Evolutionary conservation across 1,140 invertebrate species (phyloP).

Genomic region (Pollicipes pollicipes): DNA sequence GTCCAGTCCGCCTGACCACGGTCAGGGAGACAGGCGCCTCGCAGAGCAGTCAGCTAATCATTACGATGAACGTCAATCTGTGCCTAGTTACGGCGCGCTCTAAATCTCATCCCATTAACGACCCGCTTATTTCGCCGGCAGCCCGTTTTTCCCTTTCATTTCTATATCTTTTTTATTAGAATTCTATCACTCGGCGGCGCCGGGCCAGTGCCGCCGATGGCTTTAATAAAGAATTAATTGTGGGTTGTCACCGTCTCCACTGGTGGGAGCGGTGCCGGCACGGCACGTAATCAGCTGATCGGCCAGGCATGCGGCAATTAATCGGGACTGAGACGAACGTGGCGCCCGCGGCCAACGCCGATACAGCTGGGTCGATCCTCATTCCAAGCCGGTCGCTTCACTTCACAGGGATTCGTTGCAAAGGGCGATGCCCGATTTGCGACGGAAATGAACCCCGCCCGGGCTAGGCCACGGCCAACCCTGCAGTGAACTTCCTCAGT

Average conservation of each 20-base stretch:
- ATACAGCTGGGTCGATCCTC: too few relatives aligned
- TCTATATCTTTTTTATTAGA: not conserved
- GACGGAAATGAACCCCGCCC: too few relatives aligned
- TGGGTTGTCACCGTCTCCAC: not conserved
- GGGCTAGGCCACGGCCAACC: too few relatives aligned
- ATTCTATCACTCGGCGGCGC: not conserved
- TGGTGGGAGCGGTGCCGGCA: not conserved
- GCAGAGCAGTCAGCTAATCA: not conserved
- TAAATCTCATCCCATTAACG: not conserved
- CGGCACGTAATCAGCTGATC: not conserved
- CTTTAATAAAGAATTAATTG: constrained; percentile 2
- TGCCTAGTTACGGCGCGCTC: not conserved
- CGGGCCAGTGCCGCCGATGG: not conserved
- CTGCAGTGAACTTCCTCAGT: too few relatives aligned
- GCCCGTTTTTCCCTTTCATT: not conserved
- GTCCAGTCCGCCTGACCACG: too few relatives aligned
- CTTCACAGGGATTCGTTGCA: too few relatives aligned
- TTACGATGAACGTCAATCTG: not conserved
- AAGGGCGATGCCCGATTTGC: too few relatives aligned
- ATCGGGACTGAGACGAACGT: too few relatives aligned
- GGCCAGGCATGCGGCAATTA: not conserved
- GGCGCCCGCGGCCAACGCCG: too few relatives aligned
- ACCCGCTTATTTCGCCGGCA: not conserved
- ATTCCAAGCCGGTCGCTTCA: too few relatives aligned
- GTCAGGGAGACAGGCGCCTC: too few relatives aligned